Evolutionary conservation across 2,797 vertebrate species (phyloP).

Genomic region (Enteromius unitaeniatus): DNA sequence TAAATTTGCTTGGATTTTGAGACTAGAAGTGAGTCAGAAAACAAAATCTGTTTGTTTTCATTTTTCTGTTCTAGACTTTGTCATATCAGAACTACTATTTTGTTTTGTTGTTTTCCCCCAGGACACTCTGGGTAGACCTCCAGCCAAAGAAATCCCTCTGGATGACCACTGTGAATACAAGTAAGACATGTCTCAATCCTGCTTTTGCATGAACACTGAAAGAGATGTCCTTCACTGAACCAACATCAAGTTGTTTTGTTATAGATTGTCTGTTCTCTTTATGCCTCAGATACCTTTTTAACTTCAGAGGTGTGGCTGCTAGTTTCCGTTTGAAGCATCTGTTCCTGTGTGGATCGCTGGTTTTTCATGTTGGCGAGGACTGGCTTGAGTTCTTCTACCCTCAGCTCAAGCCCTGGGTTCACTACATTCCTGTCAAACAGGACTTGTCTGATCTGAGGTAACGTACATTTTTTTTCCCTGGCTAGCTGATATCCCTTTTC

Average conservation of each 20-base stretch:
- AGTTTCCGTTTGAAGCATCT: conserved; percentile 98
- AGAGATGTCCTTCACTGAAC: neutral
- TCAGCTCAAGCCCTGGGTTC: conserved; percentile 93
- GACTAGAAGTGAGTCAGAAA: neutral
- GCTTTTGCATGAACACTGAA: neutral
- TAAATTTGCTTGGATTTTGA: neutral
- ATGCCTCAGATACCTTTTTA: conserved; percentile 90
- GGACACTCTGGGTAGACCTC: conserved; percentile 93
- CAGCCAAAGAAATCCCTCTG: conserved; percentile 92
- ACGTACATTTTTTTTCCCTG: neutral
- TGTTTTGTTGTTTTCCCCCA: conserved; percentile 58
- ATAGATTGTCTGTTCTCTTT: neutral
- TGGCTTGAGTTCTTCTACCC: conserved; percentile 98
- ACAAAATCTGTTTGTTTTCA: neutral
- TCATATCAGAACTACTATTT: neutral
- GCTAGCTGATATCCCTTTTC: neutral
- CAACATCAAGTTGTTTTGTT: neutral
- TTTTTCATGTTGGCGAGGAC: conserved; percentile 93
- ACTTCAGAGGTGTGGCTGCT: conserved; percentile 96
- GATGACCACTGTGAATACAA: conserved; percentile 97
- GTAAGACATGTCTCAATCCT: conserved; percentile 72
- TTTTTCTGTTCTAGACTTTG: neutral
- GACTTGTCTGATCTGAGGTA: conserved; percentile 93
- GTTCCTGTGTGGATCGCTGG: conserved; percentile 93
- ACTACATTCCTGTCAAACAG: conserved; percentile 91